phyloP scores from a whole-genome alignment of 2,113 vertebrate genomes.

The Apistogramma diplotaenia region DNA sequence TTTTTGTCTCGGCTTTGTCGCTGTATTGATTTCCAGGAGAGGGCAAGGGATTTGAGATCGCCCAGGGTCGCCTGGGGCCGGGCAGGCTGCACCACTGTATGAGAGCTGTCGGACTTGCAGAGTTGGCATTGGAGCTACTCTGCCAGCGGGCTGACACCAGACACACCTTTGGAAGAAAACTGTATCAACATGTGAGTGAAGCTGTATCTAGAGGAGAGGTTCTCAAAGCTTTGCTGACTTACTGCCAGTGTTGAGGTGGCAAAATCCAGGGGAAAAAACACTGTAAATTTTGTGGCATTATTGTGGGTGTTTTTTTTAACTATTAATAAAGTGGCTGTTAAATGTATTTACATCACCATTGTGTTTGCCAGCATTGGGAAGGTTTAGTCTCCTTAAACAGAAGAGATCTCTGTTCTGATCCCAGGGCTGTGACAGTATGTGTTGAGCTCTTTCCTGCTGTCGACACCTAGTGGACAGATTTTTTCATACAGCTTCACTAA shows the following conservation, averaged over 20 bases:
- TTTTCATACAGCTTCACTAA: neutral
- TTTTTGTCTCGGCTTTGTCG: neutral
- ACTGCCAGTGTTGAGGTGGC: neutral
- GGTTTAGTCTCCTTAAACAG: neutral
- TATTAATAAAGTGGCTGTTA: neutral
- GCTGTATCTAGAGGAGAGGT: neutral
- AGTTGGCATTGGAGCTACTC: slow-evolving; percentile 83
- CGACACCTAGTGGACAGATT: slow-evolving; percentile 39
- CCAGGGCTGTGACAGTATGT: neutral
- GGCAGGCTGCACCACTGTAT: slow-evolving; percentile 94
- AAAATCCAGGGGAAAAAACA: neutral
- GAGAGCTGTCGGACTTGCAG: slow-evolving; percentile 83
- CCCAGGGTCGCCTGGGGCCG: slow-evolving; percentile 88
- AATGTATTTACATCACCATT: neutral
- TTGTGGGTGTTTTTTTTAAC: no score
- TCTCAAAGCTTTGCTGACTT: neutral
- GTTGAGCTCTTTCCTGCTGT: neutral
- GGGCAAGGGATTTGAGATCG: slow-evolving; percentile 90
- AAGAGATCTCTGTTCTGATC: neutral
- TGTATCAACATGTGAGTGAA: slow-evolving; percentile 85
- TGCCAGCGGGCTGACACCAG: slow-evolving; percentile 81
- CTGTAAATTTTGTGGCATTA: neutral
- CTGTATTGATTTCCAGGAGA: slow-evolving; percentile 77
- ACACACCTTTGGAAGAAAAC: slow-evolving; percentile 83
- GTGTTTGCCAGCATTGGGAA: neutral